A percentile compares a stretch with the other conserved stretches of the same genome.
phyloP scores from a whole-genome alignment of 2,888 invertebrate genomes.

The Chalcis sispes region DNA sequence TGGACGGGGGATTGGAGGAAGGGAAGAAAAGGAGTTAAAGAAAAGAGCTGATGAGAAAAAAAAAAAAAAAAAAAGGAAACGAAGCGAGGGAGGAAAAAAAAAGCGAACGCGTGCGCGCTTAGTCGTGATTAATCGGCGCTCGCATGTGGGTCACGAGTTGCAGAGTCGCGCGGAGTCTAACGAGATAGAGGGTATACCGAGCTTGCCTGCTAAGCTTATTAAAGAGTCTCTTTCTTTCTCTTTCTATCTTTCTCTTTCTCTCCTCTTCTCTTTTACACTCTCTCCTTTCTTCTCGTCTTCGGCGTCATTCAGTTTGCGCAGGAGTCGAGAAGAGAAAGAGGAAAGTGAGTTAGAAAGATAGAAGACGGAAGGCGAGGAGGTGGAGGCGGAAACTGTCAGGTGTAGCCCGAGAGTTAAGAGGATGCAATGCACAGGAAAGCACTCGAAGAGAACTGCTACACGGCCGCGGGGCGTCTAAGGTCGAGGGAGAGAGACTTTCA shows the following conservation, averaged over 20 bases:
- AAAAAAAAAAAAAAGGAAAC: not conserved
- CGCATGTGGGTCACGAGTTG: constrained; percentile 75
- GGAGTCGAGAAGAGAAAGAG: no score
- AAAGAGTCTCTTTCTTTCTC: constrained; percentile 56
- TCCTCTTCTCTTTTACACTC: not conserved
- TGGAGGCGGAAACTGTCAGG: not conserved
- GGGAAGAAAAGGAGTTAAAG: not conserved
- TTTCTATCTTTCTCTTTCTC: not conserved
- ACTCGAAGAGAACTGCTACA: not conserved
- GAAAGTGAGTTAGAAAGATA: no score
- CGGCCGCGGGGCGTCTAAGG: constrained; percentile 7
- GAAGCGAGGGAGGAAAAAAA: not conserved
- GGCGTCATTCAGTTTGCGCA: no score
- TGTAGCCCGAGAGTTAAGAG: not conserved
- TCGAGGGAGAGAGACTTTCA: not conserved
- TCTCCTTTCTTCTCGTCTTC: not conserved
- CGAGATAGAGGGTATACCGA: constrained; percentile 73
- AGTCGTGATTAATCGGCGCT: constrained; percentile 67
- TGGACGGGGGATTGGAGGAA: no score
- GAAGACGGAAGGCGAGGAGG: no score
- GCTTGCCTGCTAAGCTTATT: constrained; percentile 71
- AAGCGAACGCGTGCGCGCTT: constrained; percentile 13
- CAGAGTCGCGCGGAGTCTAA: constrained; percentile 65
- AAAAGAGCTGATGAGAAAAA: not conserved
- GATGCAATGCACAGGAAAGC: no score